Percentiles rank a stretch among this genome's conserved stretches.
Conservation (phyloP, 2,888 invertebrate species). For the Zhuqinia jingwanae region DNA sequence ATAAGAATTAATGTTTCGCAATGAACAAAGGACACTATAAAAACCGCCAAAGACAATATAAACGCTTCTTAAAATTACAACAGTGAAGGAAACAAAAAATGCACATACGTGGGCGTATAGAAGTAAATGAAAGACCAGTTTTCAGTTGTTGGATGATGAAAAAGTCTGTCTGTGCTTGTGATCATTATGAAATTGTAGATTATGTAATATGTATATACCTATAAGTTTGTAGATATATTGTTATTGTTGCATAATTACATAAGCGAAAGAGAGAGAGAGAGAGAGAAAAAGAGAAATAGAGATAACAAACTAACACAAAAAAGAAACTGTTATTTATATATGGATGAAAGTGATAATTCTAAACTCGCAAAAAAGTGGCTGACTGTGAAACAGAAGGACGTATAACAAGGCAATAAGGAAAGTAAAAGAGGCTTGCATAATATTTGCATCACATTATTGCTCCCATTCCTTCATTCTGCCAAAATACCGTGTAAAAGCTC, state of each 20-base stretch:
- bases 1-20: too few species aligned
- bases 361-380: too few species aligned
- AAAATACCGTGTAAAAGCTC: too few species aligned
- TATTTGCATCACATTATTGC: conserved; percentile 38
- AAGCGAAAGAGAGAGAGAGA: background rate
- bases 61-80: too few species aligned
- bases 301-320: background rate
- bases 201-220: background rate
- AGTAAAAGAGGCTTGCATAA: conserved; percentile 35
- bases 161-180: too few species aligned
- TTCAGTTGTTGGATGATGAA: too few species aligned
- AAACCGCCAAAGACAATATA: too few species aligned
- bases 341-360: background rate
- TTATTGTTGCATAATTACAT: background rate
- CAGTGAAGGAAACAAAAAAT: background rate
- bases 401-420: conserved; percentile 7
- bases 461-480: background rate
- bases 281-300: background rate
- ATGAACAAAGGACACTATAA: too few species aligned
- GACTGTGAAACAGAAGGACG: conserved; percentile 24
- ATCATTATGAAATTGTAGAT: background rate
- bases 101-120: background rate
- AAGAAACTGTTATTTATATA: too few species aligned
- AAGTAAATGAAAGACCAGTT: background rate
- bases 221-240: background rate